A percentile compares a stretch with the other conserved stretches of the same genome.
phyloP scores from a whole-genome alignment of 2,888 invertebrate species.

The Acrobasis consociella region DNA sequence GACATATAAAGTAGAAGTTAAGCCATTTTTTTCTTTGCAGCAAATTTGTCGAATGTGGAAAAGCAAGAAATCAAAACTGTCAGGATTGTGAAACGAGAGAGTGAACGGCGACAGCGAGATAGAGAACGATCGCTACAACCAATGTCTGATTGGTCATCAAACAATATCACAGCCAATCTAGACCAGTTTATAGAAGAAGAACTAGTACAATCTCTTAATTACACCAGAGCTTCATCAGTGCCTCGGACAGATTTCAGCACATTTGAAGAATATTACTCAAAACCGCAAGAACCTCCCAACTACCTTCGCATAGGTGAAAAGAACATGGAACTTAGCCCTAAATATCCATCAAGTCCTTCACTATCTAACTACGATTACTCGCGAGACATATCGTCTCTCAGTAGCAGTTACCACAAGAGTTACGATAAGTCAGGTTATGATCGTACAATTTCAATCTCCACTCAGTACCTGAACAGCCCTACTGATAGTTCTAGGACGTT shows the following conservation, averaged over 20 bases:
- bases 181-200: constrained; percentile 79
- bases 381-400: constrained; percentile 67
- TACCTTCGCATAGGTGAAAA: constrained; percentile 60
- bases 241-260: constrained; percentile 73
- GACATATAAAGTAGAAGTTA: constrained; percentile 10
- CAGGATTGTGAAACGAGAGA: constrained; percentile 95
- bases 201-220: constrained; percentile 63
- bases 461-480: constrained; percentile 74
- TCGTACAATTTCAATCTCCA: constrained; percentile 65
- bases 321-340: constrained; percentile 72
- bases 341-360: constrained; percentile 75
- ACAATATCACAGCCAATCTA: constrained; percentile 66
- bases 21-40: constrained; percentile 58
- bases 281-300: constrained; percentile 57
- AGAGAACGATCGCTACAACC: constrained; percentile 85
- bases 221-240: constrained; percentile 77
- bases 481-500: constrained; percentile 73
- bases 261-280: constrained; percentile 67
- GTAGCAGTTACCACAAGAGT: constrained; percentile 69
- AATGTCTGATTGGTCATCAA: constrained; percentile 72
- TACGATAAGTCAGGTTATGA: constrained; percentile 69
- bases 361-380: constrained; percentile 75
- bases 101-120: constrained; percentile 92
- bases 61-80: constrained; percentile 96
- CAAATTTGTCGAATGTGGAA: constrained; percentile 88